Percentiles rank a stretch among this genome's conserved stretches.
Conservation (phyloP, 2,113 vertebrate genomes). For the Fulica atra region DNA sequence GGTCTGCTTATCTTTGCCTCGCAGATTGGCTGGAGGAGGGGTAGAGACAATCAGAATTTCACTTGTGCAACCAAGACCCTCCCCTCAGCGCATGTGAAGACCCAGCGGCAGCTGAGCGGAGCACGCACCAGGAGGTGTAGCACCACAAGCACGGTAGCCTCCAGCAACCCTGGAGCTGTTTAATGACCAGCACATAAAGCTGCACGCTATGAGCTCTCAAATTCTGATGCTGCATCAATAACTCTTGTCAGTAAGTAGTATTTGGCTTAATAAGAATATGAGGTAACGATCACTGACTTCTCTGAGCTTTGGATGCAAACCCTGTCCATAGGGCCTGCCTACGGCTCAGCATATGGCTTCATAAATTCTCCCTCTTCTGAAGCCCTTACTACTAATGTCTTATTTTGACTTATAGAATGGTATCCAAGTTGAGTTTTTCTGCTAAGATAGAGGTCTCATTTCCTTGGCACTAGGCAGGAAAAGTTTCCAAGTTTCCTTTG, state of each 20-base stretch:
- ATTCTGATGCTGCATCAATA: background rate
- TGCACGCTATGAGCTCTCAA: background rate
- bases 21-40: background rate
- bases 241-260: background rate
- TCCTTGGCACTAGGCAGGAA: background rate
- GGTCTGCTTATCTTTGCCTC: background rate
- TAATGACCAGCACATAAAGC: background rate
- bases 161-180: background rate
- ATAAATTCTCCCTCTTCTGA: background rate
- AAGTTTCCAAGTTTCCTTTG: background rate
- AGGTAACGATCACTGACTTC: background rate
- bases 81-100: background rate
- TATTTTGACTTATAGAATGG: background rate
- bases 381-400: background rate
- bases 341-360: background rate
- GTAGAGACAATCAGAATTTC: background rate
- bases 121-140: background rate
- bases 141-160: accelerated
- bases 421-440: background rate
- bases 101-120: background rate
- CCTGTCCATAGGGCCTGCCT: background rate
- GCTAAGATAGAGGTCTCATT: background rate
- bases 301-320: background rate
- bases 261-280: background rate
- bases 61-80: background rate